Conservation (phyloP, 2,113 vertebrate genomes). For the Symphodus melops region DNA sequence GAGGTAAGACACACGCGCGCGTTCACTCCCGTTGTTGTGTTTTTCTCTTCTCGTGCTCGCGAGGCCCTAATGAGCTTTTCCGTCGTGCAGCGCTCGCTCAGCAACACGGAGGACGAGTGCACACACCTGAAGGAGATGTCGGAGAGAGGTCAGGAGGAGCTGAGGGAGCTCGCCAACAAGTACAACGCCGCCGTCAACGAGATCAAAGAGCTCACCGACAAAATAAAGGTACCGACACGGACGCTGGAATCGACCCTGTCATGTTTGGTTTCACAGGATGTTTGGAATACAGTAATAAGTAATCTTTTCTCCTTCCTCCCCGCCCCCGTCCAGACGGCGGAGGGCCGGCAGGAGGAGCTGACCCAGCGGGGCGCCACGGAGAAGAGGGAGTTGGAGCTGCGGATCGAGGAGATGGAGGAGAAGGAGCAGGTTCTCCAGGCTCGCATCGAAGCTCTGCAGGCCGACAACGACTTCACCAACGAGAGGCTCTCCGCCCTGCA, state of each 20-base stretch:
- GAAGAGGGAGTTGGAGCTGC: slow-evolving; percentile 93
- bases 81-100: slow-evolving; percentile 88
- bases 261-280: no score
- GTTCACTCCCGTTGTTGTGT: not conserved
- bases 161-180: slow-evolving; percentile 95
- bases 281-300: no score
- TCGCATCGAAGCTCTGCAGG: slow-evolving; percentile 96
- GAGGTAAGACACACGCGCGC: slow-evolving; percentile 84
- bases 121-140: slow-evolving; percentile 99
- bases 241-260: no score
- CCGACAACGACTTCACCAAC: slow-evolving; percentile 98
- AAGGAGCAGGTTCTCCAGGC: slow-evolving; percentile 98
- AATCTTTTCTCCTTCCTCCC: no score
- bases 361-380: slow-evolving; percentile 92
- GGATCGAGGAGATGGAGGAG: slow-evolving; percentile 98
- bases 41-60: not conserved
- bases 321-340: slow-evolving; percentile 91
- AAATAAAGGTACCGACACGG: slow-evolving; percentile 84
- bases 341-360: slow-evolving; percentile 95
- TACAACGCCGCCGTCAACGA: slow-evolving; percentile 98
- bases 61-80: not conserved
- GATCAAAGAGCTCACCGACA: slow-evolving; percentile 97
- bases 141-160: slow-evolving; percentile 94
- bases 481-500: slow-evolving; percentile 95
- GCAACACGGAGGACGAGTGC: slow-evolving; percentile 99